These are phyloP conservation scores for Autographa gamma DNA, from an alignment of 2,888 invertebrate species.

Conservation along the genomic window DNA sequence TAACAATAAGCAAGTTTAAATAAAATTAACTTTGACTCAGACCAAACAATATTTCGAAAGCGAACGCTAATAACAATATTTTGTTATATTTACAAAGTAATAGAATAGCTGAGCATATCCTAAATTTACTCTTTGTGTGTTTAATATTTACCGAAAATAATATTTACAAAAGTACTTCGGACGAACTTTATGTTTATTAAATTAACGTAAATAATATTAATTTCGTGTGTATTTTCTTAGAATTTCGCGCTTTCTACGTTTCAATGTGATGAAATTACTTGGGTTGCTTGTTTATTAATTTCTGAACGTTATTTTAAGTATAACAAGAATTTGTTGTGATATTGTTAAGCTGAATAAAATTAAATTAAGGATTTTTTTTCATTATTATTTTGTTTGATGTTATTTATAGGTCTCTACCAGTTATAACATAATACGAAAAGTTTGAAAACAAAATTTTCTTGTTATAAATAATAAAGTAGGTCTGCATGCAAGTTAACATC, in stretches of 20 bases:
- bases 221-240: slow-evolving; percentile 27
- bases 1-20: background rate
- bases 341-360: slow-evolving; percentile 21
- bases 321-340: slow-evolving; percentile 11
- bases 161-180: slow-evolving; percentile 31
- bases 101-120: slow-evolving; percentile 20
- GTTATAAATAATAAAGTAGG: too few species aligned
- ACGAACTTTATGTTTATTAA: slow-evolving; percentile 31
- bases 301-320: background rate
- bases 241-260: slow-evolving; percentile 23
- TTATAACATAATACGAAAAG: background rate
- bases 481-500: too few species aligned
- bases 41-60: slow-evolving; percentile 27
- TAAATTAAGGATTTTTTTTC: slow-evolving; percentile 8
- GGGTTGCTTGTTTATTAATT: slow-evolving; percentile 3
- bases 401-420: too few species aligned
- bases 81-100: slow-evolving; percentile 31
- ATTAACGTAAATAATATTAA: slow-evolving; percentile 19
- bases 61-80: slow-evolving; percentile 11
- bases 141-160: slow-evolving; percentile 32
- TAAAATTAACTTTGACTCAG: background rate
- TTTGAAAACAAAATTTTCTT: background rate
- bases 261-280: background rate
- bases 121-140: slow-evolving; percentile 18
- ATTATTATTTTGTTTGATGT: background rate